Evolutionary conservation across 2,113 vertebrate species (phyloP).

Genomic region (Colaptes auratus): DNA sequence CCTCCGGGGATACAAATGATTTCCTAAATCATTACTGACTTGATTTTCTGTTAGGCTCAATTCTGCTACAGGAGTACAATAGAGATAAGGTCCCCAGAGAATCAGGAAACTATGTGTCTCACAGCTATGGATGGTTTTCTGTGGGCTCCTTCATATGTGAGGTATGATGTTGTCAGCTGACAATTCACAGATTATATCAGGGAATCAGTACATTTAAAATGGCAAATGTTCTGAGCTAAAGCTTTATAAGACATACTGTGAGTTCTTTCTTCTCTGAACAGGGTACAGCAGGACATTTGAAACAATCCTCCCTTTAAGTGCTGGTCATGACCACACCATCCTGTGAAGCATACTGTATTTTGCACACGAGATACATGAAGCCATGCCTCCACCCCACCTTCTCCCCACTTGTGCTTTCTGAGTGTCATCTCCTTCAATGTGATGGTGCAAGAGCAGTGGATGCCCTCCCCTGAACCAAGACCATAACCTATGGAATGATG

Average conservation of each 20-base stretch:
- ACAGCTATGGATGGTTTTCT: background rate
- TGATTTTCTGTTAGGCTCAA: constrained; percentile 3
- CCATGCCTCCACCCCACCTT: background rate
- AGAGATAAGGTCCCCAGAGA: background rate
- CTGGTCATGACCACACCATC: accelerated
- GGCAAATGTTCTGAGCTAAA: background rate
- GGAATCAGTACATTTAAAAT: background rate
- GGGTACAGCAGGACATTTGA: background rate
- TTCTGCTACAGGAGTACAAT: background rate
- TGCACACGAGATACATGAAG: background rate
- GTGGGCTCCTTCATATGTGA: background rate
- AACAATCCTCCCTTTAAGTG: background rate
- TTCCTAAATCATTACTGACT: constrained; percentile 31
- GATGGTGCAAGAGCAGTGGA: background rate
- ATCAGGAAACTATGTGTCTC: background rate
- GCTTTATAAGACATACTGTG: background rate
- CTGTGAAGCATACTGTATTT: accelerated
- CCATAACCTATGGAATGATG: background rate
- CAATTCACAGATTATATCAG: background rate
- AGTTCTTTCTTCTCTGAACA: background rate
- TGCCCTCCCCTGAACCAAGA: background rate
- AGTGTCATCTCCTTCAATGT: accelerated
- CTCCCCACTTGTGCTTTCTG: accelerated
- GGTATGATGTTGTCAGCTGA: background rate
- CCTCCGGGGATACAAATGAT: constrained; percentile 10